These are phyloP conservation scores for Drosophila putrida DNA, from an alignment of 2,888 invertebrate genomes.

Conservation along the genomic window DNA sequence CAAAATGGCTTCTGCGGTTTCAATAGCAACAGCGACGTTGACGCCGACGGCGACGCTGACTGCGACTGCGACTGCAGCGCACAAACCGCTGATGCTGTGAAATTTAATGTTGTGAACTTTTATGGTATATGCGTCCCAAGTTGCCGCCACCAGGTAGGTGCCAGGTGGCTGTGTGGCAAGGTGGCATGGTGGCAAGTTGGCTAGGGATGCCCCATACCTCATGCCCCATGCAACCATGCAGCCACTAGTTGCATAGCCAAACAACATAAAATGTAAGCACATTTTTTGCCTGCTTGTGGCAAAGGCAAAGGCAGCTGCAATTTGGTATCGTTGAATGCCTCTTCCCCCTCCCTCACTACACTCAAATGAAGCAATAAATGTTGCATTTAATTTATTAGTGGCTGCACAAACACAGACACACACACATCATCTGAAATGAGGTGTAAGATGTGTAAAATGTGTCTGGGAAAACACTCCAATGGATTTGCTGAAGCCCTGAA, in stretches of 20 bases:
- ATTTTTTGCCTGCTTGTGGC: slow-evolving; percentile 36
- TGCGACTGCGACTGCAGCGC: slow-evolving; percentile 6
- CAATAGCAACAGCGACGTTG: slow-evolving; percentile 64
- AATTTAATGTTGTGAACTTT: slow-evolving; percentile 75
- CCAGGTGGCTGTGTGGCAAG: slow-evolving; percentile 9
- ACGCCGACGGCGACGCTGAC: slow-evolving; percentile 5
- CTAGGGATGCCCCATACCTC: slow-evolving; percentile 10
- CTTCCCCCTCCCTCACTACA: slow-evolving; percentile 23
- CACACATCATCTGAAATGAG: slow-evolving; percentile 14
- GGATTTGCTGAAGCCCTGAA: slow-evolving; percentile 29
- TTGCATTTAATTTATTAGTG: slow-evolving; percentile 73
- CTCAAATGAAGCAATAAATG: slow-evolving; percentile 74
- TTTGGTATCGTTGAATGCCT: slow-evolving; percentile 17
- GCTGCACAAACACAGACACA: slow-evolving; percentile 12
- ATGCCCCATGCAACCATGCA: not conserved
- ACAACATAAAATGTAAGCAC: slow-evolving; percentile 69
- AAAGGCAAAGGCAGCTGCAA: slow-evolving; percentile 22
- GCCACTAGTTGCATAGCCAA: slow-evolving; percentile 77
- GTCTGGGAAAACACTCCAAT: slow-evolving; percentile 34
- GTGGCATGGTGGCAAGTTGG: slow-evolving; percentile 16
- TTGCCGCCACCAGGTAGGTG: slow-evolving; percentile 42
- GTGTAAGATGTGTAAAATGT: not conserved
- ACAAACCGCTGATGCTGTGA: slow-evolving; percentile 68
- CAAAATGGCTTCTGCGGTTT: slow-evolving; percentile 81
- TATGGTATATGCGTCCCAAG: slow-evolving; percentile 51